Base-by-base conservation (phyloP, 2,888 invertebrate species). In the Parnassius mnemosyne region DNA sequence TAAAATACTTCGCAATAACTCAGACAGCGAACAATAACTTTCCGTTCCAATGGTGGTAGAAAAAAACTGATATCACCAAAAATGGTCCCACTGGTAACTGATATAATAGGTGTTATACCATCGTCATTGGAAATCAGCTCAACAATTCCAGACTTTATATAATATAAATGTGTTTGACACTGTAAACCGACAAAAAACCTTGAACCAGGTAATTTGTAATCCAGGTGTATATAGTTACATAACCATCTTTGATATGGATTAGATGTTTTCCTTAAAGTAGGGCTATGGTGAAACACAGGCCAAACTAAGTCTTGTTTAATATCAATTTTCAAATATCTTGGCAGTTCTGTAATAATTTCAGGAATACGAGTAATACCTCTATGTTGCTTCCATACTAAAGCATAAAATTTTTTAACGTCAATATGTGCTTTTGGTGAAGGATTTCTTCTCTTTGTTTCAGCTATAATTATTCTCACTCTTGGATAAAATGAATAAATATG, bases 211-310 rank as follows among this genome's bases (percentile, higher is more conserved):
- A 87, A 64, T 68, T 84, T 88, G 57, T 80, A 87, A 58, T 81
- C 81, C 47, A 81, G 66, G 9, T 68, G 68, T 34, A 84, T 75
- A 53, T 64, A 66, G 43, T 85, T 81, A 49, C 81, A 77, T 11
- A 88, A 34, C 78, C 76, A 83, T 54, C 85, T 73, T 65, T 83
- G 78, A 43, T 81, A 84, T 12, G 83, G 61, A 5, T 59, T 63
- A 1, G 83, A 83, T 2, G 81, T 80, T 57, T 78, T 81, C 64
- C 84, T 77, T 3, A 88, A 73, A 7, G 79, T 79, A 0, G 87
- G 87, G 58, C 88, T 88, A 25, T 88, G 88, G 56, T 82, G 76
- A 68, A 81, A 86, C 25, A 88, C 68, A 5, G 79, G 78, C 88
- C 88, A 88, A 25, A 81, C 71, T 46, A 88, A 71, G 68, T 88